Percentiles rank a stretch among this genome's conserved stretches.
Evolutionary conservation across 53 echinoderm and acorn worm genomes (phyloP).

Genomic region (Echinarachnius parma): DNA sequence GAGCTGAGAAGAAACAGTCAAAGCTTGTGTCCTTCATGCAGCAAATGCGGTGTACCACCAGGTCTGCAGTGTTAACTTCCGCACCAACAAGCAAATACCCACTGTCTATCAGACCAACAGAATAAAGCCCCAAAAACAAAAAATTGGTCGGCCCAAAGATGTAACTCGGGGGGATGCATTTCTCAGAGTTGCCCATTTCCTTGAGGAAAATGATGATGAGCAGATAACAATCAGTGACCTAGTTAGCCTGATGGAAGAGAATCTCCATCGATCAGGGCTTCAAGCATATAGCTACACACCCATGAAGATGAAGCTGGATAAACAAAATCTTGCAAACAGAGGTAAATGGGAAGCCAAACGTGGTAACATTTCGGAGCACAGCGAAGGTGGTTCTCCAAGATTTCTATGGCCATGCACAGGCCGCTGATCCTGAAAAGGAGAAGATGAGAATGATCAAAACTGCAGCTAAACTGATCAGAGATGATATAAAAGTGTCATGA

Average conservation of each 20-base stretch:
- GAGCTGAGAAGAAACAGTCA: too few relatives aligned
- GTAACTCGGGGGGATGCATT: not conserved
- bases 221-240: not conserved
- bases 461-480: too few relatives aligned
- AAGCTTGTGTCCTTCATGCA: too few relatives aligned
- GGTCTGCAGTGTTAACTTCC: slow-evolving; percentile 7
- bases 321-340: too few relatives aligned
- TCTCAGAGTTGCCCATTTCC: not conserved
- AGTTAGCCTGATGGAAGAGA: not conserved
- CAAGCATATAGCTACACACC: not conserved
- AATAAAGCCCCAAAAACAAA: not conserved
- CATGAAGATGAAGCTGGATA: not conserved
- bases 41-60: slow-evolving; percentile 11
- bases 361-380: too few relatives aligned
- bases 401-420: too few relatives aligned
- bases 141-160: not conserved
- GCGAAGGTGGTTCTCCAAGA: too few relatives aligned
- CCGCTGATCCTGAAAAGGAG: too few relatives aligned
- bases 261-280: not conserved
- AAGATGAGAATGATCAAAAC: too few relatives aligned
- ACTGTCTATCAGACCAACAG: too few relatives aligned
- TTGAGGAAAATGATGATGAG: not conserved
- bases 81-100: not conserved
- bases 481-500: too few relatives aligned
- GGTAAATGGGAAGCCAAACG: too few relatives aligned